Evolutionary conservation across 2,888 invertebrate species (phyloP), one percentile per base, ranked within the genome.

Genomic region (Zootermopsis nevadensis): DNA sequence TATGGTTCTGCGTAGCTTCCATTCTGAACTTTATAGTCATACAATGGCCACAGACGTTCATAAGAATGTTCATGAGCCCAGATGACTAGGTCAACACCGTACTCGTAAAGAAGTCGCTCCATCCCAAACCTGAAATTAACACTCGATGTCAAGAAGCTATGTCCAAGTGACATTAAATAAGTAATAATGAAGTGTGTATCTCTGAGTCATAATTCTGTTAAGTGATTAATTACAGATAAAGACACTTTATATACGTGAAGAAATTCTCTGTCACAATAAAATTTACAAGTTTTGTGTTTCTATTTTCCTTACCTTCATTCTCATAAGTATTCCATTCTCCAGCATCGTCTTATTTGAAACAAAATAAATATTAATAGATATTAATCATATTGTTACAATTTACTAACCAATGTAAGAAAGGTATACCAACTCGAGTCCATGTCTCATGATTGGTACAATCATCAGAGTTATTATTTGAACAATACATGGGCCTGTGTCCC

Each of bases 21-120:
- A 87, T 94, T 94, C 87, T 91, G 91, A 6, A 93, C 95, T 87
- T 91, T 91, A 87, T 94, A 93, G 89, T 99, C 93, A 90, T 96
- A 99, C 84, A 99, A 93, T 2, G 99, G 99, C 96, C 97, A 99
- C 83, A 98, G 91, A 82, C 99, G 92, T 90, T 99, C 99, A 89
- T 99, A 99, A 60, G 97, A 96, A 90, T 99, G 99, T 89, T 99
- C 99, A 89, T 99, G 99, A 0, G 99, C 99, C 97, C 98, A 99
- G 77, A 99, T 91, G 88, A 94, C 94, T 82, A 99, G 89, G 91
- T 99, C 99, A 31, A 99, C 99, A 76, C 97, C 98, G 89, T 95
- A 94, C 86, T 96, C 91, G 88, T 94, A 94, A 87, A 99, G 95
- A 27, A 99, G 89, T 24, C 96, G 92, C 90, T 99, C 99, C 86